Evolutionary conservation across 2,113 vertebrate species (phyloP), one percentile per base, ranked within the genome.

Genomic region (Peromyscus californicus): DNA sequence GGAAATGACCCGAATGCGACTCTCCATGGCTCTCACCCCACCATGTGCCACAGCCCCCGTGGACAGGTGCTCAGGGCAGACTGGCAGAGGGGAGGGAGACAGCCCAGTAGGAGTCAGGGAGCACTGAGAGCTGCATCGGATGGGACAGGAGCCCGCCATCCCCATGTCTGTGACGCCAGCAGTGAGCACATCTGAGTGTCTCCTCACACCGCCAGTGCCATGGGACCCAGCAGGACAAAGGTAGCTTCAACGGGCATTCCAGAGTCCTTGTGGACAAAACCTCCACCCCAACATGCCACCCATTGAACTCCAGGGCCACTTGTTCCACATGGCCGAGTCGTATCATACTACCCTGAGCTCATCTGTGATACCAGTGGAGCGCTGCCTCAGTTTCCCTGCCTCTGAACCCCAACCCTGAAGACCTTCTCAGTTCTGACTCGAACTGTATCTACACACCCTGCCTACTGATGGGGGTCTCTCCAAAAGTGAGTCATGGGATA

Each of bases 301-400:
- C 33, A 29, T 17, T 63, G 42, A 74, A 75, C 3, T 45, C 72
- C 1, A 24, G 48, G 39, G 5, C 65, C 82, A 17, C 76, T 86
- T 19, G 4, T 22, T 7, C 76, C 72, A 39, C 3, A 21, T 0
- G 6, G 61, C 88, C 48, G 65, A 65, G 51, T 33, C 54, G 42
- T 4, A 0, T 13, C 48, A 7, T 16, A 5, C n/a, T 0, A 59
- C 51, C 54, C 24, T 26, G 54, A 63, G 33, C n/a, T 89, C 59
- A 67, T 24, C 3, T 1, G 0, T 16, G 65, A 72, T 26, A 9
- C 48, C 42, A 33, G 65, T 24, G 7, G 17, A 72, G 36, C n/a
- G 17, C 70, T 72, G 75, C 84, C 75, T 94, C 85, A 72, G 84
- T 67, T 79, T 70, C 63, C 45, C 70, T 72, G 75, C 84, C 72